Evolutionary conservation across 2,113 vertebrate species (phyloP), one percentile per base, ranked within the genome.

Genomic region (Pterocles burchelli): DNA sequence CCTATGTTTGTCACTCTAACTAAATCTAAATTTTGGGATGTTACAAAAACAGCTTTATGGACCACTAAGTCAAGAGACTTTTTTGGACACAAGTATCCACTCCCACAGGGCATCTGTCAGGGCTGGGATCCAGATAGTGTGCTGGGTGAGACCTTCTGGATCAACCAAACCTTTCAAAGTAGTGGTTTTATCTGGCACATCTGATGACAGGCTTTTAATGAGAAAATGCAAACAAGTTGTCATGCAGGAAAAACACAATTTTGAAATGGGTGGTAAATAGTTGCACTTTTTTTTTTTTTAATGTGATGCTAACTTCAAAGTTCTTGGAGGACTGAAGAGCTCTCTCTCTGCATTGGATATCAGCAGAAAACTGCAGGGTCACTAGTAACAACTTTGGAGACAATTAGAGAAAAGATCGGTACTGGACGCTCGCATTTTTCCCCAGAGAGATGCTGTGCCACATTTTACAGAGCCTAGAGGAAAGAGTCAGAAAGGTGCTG

Each of bases 211-310:
- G 31, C 3, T 1, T 62, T 76, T 54, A 88, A 48, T 29, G 34
- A 75, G 67, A 73, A 76, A 88, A 77, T 15, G 45, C 75, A 92
- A 90, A 77, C 54, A 93, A 86, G 19, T 41, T 73, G 67, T 80
- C 95, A 70, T 4, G 17, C 57, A 74, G 21, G 11, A 70, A 85
- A 92, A 76, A 15, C 3, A 8, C 13, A 12, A 66, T 49, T 61
- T 84, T 77, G 54, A 90, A 65, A 66, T 8, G n/a, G 17, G 22
- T 80, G 75, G 31, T 49, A 93, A 82, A 63, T 16, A 45, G 17
- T 33, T 49, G 58, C n/a, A 11, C 24, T 8, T 51, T 41, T 57
- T 24, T 43, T 78, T 65, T 41, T 54, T 51, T 22, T 2, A 51
- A 57, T 25, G 22, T 58, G 22, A 70, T 74, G 46, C 29, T 38